A percentile compares a stretch with the other conserved stretches of the same genome.
phyloP scores from a whole-genome alignment of 2,797 vertebrate species.

The Novumbra hubbsi region DNA sequence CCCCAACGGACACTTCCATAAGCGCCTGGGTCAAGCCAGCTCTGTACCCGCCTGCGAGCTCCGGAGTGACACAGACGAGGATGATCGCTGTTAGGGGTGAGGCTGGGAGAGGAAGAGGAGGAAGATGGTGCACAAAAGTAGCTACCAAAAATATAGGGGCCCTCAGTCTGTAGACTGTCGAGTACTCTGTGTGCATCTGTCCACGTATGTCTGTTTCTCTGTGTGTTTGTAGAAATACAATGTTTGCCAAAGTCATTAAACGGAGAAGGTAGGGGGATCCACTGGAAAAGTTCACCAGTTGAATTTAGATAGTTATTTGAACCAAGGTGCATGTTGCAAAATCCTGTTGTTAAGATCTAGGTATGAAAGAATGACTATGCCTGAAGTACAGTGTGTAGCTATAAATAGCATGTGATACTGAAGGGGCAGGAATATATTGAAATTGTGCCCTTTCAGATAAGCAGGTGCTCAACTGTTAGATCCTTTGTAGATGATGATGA shows the following conservation, averaged over 20 bases:
- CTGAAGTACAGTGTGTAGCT: conserved; percentile 39
- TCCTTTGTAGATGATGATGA: background rate
- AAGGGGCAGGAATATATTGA: conserved; percentile 63
- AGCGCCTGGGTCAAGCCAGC: conserved; percentile 78
- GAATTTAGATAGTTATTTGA: conserved; percentile 48
- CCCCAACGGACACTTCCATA: conserved; percentile 94
- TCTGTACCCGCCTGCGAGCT: conserved; percentile 80
- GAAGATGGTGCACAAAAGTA: conserved; percentile 4
- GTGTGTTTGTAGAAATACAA: conserved; percentile 32
- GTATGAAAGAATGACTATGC: conserved; percentile 38
- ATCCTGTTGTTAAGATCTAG: conserved; percentile 23
- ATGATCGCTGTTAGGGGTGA: conserved; percentile 88
- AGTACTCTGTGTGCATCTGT: conserved; percentile 36
- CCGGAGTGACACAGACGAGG: conserved; percentile 94
- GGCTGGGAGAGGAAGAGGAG: conserved; percentile 5
- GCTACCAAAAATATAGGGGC: conserved; percentile 14
- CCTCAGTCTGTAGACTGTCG: conserved; percentile 45
- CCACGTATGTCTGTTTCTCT: conserved; percentile 36
- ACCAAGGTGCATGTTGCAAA: conserved; percentile 42
- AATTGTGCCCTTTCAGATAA: conserved; percentile 37
- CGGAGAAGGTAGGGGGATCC: conserved; percentile 38
- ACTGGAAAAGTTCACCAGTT: conserved; percentile 41
- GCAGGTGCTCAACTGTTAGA: conserved; percentile 36
- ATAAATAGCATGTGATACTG: conserved; percentile 64
- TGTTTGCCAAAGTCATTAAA: conserved; percentile 54